Base-by-base conservation (phyloP, 2,888 invertebrate genomes). In the Deilephila porcellus region DNA sequence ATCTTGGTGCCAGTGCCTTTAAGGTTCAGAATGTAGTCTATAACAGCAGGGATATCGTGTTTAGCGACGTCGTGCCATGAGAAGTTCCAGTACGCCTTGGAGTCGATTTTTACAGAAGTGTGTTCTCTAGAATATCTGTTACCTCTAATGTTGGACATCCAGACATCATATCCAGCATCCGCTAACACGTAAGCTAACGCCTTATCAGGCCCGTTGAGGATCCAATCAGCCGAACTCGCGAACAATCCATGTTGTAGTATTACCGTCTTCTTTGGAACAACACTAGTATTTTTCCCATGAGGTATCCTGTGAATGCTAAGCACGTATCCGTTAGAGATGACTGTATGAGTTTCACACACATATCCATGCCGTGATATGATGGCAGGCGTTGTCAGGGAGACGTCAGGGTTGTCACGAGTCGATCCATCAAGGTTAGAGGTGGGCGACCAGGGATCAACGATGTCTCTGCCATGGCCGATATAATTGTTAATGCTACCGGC, bases 31-130 rank as follows among this genome's bases (percentile, higher is more conserved):
- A 95, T 92, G 74, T 97, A 96, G 84, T 98, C 96, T 72, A 99
- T 96, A 80, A 96, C 96, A 0, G 98, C 97, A 1, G 99, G 98
- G 19, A 99, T 85, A 90, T 99, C 99, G 84, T 97, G 96, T 5
- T 96, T 80, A 0, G 97, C 98, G 93, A 98, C 97, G 89, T 99
- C 98, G 81, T 99, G 97, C 96, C 97, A 99, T 78, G 98, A 98
- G 76, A 95, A 95, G 78, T 94, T 92, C 97, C 97, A 97, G 88
- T 96, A 98, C 45, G 95, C 88, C 71, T 95, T 90, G n/a, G 96
- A 95, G 52, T 95, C 90, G 0, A 93, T 90, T 73, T 95, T 93
- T 37, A 95, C 90, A 60, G 89, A 93, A 1, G 95, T 87, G 81
- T 98, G 97, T 52, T 95, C 95, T 78, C 94, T 95, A 0, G 97